These are phyloP conservation scores for Daubentonia madagascariensis DNA, from an alignment of 2,113 vertebrate species.

Conservation along the genomic window DNA sequence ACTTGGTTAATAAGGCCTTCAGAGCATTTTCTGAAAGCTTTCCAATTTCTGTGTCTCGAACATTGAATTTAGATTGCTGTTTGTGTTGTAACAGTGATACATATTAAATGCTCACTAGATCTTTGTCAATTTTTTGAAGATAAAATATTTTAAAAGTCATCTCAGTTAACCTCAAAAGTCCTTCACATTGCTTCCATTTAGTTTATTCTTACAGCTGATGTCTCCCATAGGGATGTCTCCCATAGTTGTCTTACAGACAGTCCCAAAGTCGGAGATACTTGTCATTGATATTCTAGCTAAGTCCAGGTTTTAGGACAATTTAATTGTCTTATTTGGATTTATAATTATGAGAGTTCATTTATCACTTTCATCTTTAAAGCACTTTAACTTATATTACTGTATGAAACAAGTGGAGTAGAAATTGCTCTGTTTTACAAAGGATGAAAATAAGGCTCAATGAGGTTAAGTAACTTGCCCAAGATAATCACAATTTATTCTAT, in stretches of 20 bases:
- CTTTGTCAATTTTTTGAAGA: neutral
- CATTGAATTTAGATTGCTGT: slow-evolving; percentile 12
- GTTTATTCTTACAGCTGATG: neutral
- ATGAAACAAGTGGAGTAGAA: neutral
- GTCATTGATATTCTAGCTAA: neutral
- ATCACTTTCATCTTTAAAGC: slow-evolving; percentile 17
- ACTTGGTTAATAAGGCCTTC: slow-evolving; percentile 12
- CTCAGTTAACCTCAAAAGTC: neutral
- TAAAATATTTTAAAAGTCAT: slow-evolving; percentile 25
- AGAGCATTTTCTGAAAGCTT: slow-evolving; percentile 28
- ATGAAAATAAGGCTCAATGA: neutral
- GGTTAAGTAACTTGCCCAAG: neutral
- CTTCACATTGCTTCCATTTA: neutral
- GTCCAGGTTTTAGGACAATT: slow-evolving; percentile 5
- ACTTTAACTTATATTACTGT: slow-evolving; percentile 29
- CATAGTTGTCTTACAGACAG: neutral
- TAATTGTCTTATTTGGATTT: slow-evolving; percentile 22
- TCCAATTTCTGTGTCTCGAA: neutral
- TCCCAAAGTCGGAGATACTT: neutral
- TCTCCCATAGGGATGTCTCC: neutral
- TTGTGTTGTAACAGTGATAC: neutral
- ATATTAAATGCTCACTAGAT: neutral
- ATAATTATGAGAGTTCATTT: neutral
- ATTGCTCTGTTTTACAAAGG: neutral
- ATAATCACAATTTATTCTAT: neutral